Conservation (phyloP, 23 tunicate genomes). For the Botrylloides violaceus region DNA sequence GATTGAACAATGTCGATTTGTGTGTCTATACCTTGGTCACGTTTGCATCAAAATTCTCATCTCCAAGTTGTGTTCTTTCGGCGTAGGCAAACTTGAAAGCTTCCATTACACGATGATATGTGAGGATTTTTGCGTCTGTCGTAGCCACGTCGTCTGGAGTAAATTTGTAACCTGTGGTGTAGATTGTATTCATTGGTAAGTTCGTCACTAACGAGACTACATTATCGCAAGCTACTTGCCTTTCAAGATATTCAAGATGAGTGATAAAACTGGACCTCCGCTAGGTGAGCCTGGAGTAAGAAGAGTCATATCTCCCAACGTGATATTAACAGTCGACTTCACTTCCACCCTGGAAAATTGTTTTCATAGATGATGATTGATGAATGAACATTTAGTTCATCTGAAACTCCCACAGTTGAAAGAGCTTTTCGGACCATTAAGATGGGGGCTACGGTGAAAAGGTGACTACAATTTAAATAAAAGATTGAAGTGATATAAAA, state of each 20-base stretch:
- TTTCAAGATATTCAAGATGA: conserved; percentile 76
- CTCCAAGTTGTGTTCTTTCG: conserved; percentile 67
- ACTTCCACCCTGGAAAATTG: conserved; percentile 54
- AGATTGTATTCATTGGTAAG: background rate
- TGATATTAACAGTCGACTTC: conserved; percentile 35
- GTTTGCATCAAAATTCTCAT: conserved; percentile 46
- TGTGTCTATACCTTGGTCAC: conserved; percentile 40
- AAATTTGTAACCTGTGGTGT: conserved; percentile 55
- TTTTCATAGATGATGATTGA: too few relatives aligned
- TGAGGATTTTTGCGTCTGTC: conserved; percentile 33
- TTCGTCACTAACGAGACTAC: background rate
- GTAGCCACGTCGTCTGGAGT: conserved; percentile 26
- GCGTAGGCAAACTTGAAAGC: conserved; percentile 92
- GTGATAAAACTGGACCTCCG: conserved; percentile 72
- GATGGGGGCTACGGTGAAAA: too few relatives aligned
- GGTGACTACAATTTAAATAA: too few relatives aligned
- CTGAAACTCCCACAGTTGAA: too few relatives aligned
- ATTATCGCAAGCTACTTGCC: conserved; percentile 29
- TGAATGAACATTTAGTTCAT: too few relatives aligned
- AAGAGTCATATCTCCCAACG: conserved; percentile 41
- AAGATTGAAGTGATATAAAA: too few relatives aligned
- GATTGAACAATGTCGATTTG: too few relatives aligned
- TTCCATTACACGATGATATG: conserved; percentile 94
- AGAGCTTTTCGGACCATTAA: too few relatives aligned
- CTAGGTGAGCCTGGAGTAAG: conserved; percentile 82